Conservation (phyloP, 2,888 invertebrate genomes). For the Lasioglossum morio region DNA sequence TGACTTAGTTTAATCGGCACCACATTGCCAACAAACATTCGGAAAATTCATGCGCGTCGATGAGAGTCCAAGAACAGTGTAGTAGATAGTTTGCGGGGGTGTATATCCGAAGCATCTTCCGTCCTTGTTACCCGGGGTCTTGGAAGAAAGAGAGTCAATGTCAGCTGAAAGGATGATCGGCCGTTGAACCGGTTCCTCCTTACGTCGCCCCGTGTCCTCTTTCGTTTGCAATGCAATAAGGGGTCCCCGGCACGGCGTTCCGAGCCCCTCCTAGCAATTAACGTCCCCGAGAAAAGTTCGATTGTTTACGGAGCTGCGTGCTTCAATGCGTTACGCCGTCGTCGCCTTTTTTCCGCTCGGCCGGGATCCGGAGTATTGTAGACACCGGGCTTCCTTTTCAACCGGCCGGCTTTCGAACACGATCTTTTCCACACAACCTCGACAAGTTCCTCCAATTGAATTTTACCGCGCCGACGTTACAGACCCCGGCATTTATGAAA, state of each 20-base stretch:
- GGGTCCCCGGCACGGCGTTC: constrained; percentile 40
- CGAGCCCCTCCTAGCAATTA: constrained; percentile 55
- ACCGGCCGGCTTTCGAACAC: not conserved
- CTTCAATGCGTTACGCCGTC: constrained; percentile 28
- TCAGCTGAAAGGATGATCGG: constrained; percentile 61
- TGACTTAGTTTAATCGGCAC: too few relatives aligned
- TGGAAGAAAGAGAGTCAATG: constrained; percentile 43
- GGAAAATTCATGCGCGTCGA: too few relatives aligned
- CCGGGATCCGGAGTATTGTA: constrained; percentile 24
- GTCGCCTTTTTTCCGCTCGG: constrained; percentile 8
- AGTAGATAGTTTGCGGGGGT: too few relatives aligned
- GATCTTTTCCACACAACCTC: not conserved
- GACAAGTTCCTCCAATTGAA: constrained; percentile 13
- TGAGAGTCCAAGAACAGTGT: too few relatives aligned
- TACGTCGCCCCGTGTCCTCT: constrained; percentile 27
- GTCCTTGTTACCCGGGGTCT: constrained; percentile 6
- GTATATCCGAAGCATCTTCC: not conserved
- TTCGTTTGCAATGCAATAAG: constrained; percentile 70
- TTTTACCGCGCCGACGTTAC: not conserved
- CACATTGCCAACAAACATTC: too few relatives aligned
- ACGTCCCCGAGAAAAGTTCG: constrained; percentile 54
- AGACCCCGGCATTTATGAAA: not conserved
- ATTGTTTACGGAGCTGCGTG: constrained; percentile 49
- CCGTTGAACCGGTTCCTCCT: constrained; percentile 37
- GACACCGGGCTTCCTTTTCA: not conserved